Evolutionary conservation across 2,888 invertebrate genomes (phyloP), one percentile per base, ranked within the genome.

Genomic region (Microchrysa polita): DNA sequence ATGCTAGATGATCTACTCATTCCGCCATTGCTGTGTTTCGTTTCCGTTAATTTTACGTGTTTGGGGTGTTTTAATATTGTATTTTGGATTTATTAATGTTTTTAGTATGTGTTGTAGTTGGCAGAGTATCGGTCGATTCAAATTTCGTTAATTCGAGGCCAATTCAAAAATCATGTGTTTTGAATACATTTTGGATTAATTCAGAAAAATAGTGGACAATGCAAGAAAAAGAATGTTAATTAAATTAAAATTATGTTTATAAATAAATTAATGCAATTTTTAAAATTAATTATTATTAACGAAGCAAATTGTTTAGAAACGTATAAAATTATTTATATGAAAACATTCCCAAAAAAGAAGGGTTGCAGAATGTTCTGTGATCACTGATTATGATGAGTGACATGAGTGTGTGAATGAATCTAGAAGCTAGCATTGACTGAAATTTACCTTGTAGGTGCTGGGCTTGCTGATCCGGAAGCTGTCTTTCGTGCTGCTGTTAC

Each of bases 1-100:
- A 94, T 94, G 88, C 94, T 94, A 86, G 93, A 94, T 82, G 94
- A 92, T 90, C 94, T 91, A 89, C 92, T 92, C 88, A 94, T 93
- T 87, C 91, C 91, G 86, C 92, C 88, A 83, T 87, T 88, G 83
- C 87, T 85, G 84, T 42, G 14, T n/a, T n/a, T 69, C 22, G 42
- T 48, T 20, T n/a, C 57, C 44, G 23, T 61, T 52, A 23, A 74
- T 74, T 79, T 78, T 78, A 78, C 79, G 79, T 77, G 77, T 78
- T 76, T 74, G 27, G 63, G 34, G 77, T 78, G 74, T 74, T 75
- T 71, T 73, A 74, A 75, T 76, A 75, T 76, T 59, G 74, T 73
- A 61, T 27, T 74, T 74, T 60, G 52, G 53, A 73, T 60, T 74
- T 74, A 65, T 67, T 34, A 34, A n/a, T 34, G 57, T 59, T 55